Evolutionary conservation across 2,888 invertebrate genomes (phyloP).

Genomic region (Tyria jacobaeae): DNA sequence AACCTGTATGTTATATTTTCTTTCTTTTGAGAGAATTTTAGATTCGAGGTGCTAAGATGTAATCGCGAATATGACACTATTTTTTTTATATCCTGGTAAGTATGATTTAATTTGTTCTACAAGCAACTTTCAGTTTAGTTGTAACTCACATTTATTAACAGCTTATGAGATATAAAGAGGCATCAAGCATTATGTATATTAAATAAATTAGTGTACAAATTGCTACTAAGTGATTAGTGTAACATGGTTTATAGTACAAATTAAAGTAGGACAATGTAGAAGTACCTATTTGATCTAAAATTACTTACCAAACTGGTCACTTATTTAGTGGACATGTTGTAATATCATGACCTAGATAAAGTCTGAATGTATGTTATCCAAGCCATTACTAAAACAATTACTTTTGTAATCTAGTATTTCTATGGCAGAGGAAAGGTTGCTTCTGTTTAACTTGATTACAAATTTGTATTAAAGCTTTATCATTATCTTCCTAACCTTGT

Average conservation of each 20-base stretch:
- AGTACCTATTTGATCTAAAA: conserved; percentile 14
- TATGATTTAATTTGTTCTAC: too few relatives aligned
- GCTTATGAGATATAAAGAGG: too few relatives aligned
- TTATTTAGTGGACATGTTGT: conserved; percentile 32
- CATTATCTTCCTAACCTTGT: too few relatives aligned
- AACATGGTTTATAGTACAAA: conserved; percentile 7
- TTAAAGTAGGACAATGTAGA: conserved; percentile 11
- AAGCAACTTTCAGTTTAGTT: too few relatives aligned
- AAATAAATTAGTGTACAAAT: neutral
- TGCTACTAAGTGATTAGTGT: neutral
- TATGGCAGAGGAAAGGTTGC: neutral
- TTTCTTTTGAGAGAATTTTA: too few relatives aligned
- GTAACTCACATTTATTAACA: too few relatives aligned
- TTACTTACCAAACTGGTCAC: conserved; percentile 14
- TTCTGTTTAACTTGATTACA: neutral
- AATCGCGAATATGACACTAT: too few relatives aligned
- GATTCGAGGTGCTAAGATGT: too few relatives aligned
- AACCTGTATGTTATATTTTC: too few relatives aligned
- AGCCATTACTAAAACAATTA: conserved; percentile 9
- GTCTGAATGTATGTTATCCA: conserved; percentile 10
- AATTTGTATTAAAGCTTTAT: neutral
- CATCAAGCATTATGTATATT: too few relatives aligned
- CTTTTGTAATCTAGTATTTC: conserved; percentile 2
- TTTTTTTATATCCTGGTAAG: too few relatives aligned
- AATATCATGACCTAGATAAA: conserved; percentile 41